Evolutionary conservation across 2,797 vertebrate genomes (phyloP), one percentile per base, ranked within the genome.

Genomic region (Cyprinodon diabolis): DNA sequence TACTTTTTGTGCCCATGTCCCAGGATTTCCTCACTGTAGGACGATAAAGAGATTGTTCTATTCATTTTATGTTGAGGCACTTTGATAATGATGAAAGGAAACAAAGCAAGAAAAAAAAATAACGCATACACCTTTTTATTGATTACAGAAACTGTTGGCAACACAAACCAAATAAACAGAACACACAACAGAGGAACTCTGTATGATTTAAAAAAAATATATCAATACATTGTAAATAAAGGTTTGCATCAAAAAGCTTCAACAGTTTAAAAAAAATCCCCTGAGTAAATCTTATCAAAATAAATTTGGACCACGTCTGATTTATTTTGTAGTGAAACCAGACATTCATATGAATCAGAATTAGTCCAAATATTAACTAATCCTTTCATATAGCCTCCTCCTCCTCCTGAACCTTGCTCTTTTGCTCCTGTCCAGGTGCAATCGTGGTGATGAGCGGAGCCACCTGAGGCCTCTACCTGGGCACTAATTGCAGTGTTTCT

Each of bases 401-500:
- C 8, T 12, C 35, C 66, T 54, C 14, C 30, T 69, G 30, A 52
- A 10, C 47, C 43, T 69, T 21, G 2, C 23, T 30, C 66, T 72
- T 35, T 65, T 21, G 12, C 71, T 81, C 56, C 72, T 62, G 67
- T 74, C 60, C 81, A 82, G 72, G 80, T 76, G 84, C 87, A 81
- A 69, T 81, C 55, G 37, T 75, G 78, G 82, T 9, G 23, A 89
- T 49, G 65, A 25, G 40, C 17, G 19, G 51, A 75, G 70, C 62
- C 89, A 91, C 86, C 86, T 78, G 86, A 81, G 90, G 81, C 80
- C 77, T 69, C 68, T 60, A 85, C 76, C 86, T 76, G 75, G 87
- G 78, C 8, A 13, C 77, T 86, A 89, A 91, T 90, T 92, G 84
- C 73, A 1, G 12, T 4, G 55, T 85, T 74, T 73, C 92, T 72